Percentiles rank a stretch among this genome's conserved stretches.
Conservation (phyloP, 2,113 vertebrate genomes). For the Spheniscus mendiculus region DNA sequence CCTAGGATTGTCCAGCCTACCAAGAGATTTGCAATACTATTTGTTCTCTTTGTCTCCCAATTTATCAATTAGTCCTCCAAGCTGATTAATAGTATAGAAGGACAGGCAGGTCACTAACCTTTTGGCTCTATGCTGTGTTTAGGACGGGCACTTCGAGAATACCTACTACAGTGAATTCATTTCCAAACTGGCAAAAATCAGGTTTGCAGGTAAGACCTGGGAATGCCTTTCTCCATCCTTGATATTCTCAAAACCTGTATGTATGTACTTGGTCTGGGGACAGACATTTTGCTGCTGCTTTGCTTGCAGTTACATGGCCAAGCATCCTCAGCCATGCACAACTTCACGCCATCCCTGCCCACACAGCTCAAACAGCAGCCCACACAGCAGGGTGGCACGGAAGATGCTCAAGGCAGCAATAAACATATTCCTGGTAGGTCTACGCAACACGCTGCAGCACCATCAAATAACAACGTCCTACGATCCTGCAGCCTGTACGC, state of each 20-base stretch:
- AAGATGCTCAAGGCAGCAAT: not conserved
- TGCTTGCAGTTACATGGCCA: not conserved
- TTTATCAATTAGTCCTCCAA: not conserved
- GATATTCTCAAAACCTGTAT: accelerated
- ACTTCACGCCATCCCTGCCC: not conserved
- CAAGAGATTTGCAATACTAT: not conserved
- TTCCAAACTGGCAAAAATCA: constrained; percentile 80
- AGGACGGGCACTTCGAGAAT: constrained; percentile 88
- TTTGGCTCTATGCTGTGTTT: not conserved
- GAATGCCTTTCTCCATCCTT: not conserved
- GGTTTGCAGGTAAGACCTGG: constrained; percentile 79
- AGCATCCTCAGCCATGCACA: not conserved
- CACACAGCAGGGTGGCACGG: not conserved
- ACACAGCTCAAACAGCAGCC: not conserved
- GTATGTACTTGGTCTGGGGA: accelerated
- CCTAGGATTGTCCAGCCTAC: not conserved
- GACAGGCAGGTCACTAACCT: not conserved
- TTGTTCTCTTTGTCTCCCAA: not conserved
- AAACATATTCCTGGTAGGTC: not conserved
- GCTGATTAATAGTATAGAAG: not conserved
- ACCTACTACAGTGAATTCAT: constrained; percentile 90
- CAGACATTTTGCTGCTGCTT: not conserved
- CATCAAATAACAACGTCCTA: not conserved
- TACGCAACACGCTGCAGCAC: not conserved
- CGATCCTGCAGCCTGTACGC: not conserved